Base-by-base conservation (phyloP, 2,113 vertebrate species). In the Piprites chloris region DNA sequence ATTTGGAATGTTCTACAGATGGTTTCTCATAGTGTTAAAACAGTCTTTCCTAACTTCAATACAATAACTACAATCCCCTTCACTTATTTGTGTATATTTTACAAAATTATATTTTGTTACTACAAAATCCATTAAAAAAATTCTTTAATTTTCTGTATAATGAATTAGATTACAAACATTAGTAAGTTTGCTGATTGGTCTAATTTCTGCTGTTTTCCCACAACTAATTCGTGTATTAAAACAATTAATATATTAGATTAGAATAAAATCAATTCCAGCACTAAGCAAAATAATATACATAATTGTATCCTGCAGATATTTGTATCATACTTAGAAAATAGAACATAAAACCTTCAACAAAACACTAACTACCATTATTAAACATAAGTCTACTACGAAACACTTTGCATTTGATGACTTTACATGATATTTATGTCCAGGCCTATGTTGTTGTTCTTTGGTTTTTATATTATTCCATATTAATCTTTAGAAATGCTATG, bases 111-210 rank as follows among this genome's bases (percentile, higher is more conserved):
- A n/a, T n/a, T n/a, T n/a, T 24, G 28, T n/a, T 93, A 58, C 1
- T 84, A 42, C 13, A 89, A 91, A 93, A 95, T 83, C 47, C 85
- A 91, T 90, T 55, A 65, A 95, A 92, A 77, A 32, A 17, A 41
- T 78, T 39, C 20, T 89, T 91, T 89, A 18, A 37, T 93, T 87
- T 91, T 63, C 76, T 49, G 73, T 41, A 59, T 58, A 93, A 90
- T 21, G 2, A 94, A 84, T 35, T 80, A 71, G 59, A 87, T 80
- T 59, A 61, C 33, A 62, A 50, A 61, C 95, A 61, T 44, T 58
- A 39, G 2, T 28, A 87, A 92, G 15, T n/a, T 30, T 41, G 55
- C 23, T 5, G 42, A 92, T 66, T 63, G n/a, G 41, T 58, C 93
- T 89, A 37, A 80, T 89, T 87, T 91, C 39, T 74, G 49, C 59